Evolutionary conservation across 2,113 vertebrate genomes (phyloP).

Genomic region (Nesospiza acunhae): DNA sequence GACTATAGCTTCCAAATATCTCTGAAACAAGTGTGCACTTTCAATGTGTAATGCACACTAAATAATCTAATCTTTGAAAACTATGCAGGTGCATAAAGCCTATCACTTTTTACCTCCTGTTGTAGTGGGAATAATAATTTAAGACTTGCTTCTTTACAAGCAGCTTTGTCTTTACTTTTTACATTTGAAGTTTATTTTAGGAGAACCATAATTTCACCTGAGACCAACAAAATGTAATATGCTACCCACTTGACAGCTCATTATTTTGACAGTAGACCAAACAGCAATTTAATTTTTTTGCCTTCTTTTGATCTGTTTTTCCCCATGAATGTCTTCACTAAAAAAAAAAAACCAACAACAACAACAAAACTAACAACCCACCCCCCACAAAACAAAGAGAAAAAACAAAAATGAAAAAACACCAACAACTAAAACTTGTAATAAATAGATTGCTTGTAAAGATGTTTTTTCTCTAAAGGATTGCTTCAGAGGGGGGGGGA

Average conservation of each 20-base stretch:
- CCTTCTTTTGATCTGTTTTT: slow-evolving; percentile 30
- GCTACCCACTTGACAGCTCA: slow-evolving; percentile 42
- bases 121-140: background rate
- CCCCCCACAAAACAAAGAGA: background rate
- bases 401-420: background rate
- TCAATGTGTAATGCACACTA: background rate
- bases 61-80: background rate
- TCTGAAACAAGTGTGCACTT: background rate
- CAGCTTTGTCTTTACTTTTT: background rate
- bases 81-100: background rate
- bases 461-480: background rate
- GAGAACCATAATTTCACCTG: slow-evolving; percentile 18
- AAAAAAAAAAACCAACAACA: background rate
- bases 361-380: background rate
- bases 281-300: background rate
- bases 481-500: background rate
- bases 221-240: slow-evolving; percentile 17
- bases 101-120: background rate
- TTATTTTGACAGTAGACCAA: slow-evolving; percentile 27
- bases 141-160: slow-evolving; percentile 3
- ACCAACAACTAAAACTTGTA: background rate
- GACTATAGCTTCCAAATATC: background rate
- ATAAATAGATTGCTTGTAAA: background rate
- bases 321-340: background rate
- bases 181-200: slow-evolving; percentile 45